Percentiles rank a stretch among this genome's conserved stretches.
phyloP scores from a whole-genome alignment of 2,113 vertebrate genomes.

The Tympanuchus pallidicinctus region DNA sequence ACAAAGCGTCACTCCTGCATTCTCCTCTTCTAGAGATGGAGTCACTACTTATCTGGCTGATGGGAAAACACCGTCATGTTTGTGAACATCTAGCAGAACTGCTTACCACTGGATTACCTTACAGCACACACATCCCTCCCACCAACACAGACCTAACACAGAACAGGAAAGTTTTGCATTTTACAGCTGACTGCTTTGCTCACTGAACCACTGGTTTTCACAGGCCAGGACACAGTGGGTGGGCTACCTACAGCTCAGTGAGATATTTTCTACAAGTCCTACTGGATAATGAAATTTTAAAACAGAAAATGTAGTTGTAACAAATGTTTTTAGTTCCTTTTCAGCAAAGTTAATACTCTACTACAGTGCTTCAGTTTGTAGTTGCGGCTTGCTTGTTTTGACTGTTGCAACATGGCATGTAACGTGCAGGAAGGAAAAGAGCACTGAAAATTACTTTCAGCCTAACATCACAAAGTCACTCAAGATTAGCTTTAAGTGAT shows the following conservation, averaged over 20 bases:
- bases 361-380: not conserved
- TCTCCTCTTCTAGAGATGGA: not conserved
- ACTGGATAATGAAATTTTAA: not conserved
- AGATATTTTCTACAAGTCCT: not conserved
- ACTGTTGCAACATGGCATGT: not conserved
- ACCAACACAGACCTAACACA: not conserved
- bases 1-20: not conserved
- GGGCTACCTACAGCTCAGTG: not conserved
- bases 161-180: not conserved
- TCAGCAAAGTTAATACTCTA: constrained; percentile 8
- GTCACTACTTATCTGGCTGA: not conserved
- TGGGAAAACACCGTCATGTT: not conserved
- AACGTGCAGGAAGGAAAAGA: not conserved
- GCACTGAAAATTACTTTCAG: not conserved
- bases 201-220: not conserved
- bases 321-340: not conserved
- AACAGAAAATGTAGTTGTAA: not conserved
- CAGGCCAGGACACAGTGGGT: not conserved
- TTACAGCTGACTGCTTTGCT: not conserved
- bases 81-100: not conserved
- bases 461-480: not conserved
- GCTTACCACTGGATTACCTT: not conserved
- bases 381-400: not conserved
- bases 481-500: not conserved
- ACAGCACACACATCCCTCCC: not conserved